Base-by-base conservation (phyloP, 2,888 invertebrate species). In the Leucophora obtusa region DNA sequence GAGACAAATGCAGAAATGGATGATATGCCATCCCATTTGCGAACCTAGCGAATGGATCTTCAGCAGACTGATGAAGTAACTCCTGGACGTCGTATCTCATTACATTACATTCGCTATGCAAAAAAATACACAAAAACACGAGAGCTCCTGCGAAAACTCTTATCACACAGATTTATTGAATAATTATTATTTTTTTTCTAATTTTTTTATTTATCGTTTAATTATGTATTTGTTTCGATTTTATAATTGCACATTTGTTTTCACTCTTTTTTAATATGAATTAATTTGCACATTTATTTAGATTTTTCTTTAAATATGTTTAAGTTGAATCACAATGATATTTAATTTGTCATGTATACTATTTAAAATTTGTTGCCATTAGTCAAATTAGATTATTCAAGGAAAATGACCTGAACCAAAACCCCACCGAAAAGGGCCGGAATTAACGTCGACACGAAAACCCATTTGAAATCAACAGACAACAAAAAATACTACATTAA, bases 1-100 rank as follows among this genome's bases (percentile, higher is more conserved):
- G 92, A 90, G 96, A 95, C 91, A 96, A 94, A 92, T 96, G 95
- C 92, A 97, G 93, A 90, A 94, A 94, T 91, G 95, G 96, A 91
- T 96, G 94, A 92, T 96, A 95, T 91, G 94, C 96, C 94, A 95
- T 95, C 90, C 90, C 90, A 90, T 91, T 91, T 89, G 90, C 90
- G 87, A 90, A 90, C 87, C 90, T 89, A 86, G 90, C 89, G 90
- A 90, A 90, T 89, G 90, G 90, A 89, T 90, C 90, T 88, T 91
- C 90, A 88, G 90, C 90, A 89, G 90, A 89, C 89, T 91, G 89
- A 87, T 89, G 90, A 89, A 91, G 89, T 87, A 90, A 89, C 89
- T 91, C 90, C 87, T 91, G 90, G 86, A 90, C 90, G 90, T 91
- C 90, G 90, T 90, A 91, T 91, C 90, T 91, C 90, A 91, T 91